Evolutionary conservation across 2,797 vertebrate genomes (phyloP), one percentile per base, ranked within the genome.

Genomic region (Sciurus vulgaris): DNA sequence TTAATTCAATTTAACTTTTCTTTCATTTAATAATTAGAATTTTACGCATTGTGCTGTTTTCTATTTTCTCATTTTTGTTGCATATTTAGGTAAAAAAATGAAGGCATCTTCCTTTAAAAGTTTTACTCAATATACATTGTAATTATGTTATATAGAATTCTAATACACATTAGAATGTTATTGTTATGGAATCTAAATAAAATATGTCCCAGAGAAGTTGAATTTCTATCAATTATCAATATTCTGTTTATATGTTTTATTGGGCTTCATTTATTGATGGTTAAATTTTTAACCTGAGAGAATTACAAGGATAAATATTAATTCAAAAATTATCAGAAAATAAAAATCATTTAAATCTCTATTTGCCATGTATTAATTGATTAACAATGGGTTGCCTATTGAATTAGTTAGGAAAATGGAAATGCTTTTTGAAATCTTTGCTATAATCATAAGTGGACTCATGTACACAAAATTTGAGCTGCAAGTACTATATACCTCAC

Each of bases 161-260:
- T 41, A 81, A 61, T 18, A 44, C 30, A 61, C n/a, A 73, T 17
- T 18, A 87, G 15, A 38, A 49, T 38, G 6, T 15, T 83, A 26
- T 67, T 47, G 51, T 83, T 61, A 76, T n/a, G 41, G 38, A 76
- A 22, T 61, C 49, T 72, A 89, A 86, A 73, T 65, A 76, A 78
- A 76, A 70, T 5, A 59, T 79, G 76, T 83, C 18, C 69, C 93
- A 44, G 51, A 82, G 67, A 97, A 94, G 17, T n/a, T 59, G 44
- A 24, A 17, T 65, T 35, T 69, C 56, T 91, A 91, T 92, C 44
- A 44, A 41, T 12, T 59, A 22, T 89, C 28, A 38, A 3, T 83
- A 33, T 67, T 92, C 86, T 81, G 18, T 82, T 11, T 61, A 74
- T 26, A 20, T 9, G 69, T 91, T 2, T 73, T 82, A 82, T 20